phyloP scores from a whole-genome alignment of 2,797 vertebrate genomes.

The Schizopygopsis malacanthus region DNA sequence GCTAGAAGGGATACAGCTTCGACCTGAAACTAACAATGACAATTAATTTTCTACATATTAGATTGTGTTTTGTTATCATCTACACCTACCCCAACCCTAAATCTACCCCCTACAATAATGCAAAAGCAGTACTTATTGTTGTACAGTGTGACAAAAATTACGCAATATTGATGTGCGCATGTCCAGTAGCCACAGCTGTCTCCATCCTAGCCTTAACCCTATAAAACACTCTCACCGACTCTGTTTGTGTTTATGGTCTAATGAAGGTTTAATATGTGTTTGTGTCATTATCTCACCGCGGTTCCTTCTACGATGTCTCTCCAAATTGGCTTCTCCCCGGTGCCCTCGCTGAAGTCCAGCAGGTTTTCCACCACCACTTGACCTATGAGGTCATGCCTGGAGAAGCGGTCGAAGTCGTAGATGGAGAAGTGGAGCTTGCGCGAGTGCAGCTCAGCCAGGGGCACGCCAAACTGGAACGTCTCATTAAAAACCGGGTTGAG shows the following conservation, averaged over 20 bases:
- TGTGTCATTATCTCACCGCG: conserved; percentile 79
- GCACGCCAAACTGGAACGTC: conserved; percentile 91
- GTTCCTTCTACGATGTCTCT: conserved; percentile 91
- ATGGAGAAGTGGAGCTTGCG: conserved; percentile 93
- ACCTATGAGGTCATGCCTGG: conserved; percentile 92
- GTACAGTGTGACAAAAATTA: too few species aligned
- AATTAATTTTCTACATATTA: too few species aligned
- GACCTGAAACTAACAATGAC: too few species aligned
- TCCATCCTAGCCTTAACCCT: too few species aligned
- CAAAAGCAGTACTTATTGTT: too few species aligned
- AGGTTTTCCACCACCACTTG: conserved; percentile 95
- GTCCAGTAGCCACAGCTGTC: too few species aligned
- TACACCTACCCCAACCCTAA: too few species aligned
- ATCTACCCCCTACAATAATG: too few species aligned
- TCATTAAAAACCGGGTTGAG: conserved; percentile 93
- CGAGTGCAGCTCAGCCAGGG: conserved; percentile 88
- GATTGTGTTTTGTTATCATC: too few species aligned
- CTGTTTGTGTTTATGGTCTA: neutral
- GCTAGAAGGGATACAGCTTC: too few species aligned
- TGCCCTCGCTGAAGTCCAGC: conserved; percentile 91
- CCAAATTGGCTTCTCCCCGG: conserved; percentile 89
- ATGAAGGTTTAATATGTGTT: neutral
- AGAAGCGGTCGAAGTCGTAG: conserved; percentile 95
- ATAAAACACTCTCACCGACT: neutral
- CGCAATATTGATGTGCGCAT: too few species aligned